Conservation (phyloP, 2,888 invertebrate species). For the Axea sp. region DNA sequence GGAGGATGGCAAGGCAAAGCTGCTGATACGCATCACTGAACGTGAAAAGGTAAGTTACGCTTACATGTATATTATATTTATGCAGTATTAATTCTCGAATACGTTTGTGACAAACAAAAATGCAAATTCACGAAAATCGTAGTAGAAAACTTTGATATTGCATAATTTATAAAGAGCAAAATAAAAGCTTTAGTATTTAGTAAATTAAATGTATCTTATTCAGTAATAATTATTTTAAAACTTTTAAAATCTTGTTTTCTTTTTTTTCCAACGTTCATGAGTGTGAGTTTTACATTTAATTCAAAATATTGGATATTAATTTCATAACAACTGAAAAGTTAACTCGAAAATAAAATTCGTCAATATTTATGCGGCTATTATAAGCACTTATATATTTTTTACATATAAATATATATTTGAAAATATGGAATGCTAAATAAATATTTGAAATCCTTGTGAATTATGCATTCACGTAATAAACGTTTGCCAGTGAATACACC, state of each 20-base stretch:
- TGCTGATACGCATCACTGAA: conserved; percentile 91
- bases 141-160: background rate
- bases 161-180: background rate
- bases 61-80: conserved; percentile 34
- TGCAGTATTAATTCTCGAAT: conserved; percentile 18
- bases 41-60: conserved; percentile 86
- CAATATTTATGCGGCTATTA: too few relatives aligned
- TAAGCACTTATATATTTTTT: too few relatives aligned
- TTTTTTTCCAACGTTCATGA: too few relatives aligned
- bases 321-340: too few relatives aligned
- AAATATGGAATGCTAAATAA: conserved; percentile 15
- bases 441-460: conserved; percentile 19
- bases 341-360: too few relatives aligned
- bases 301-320: too few relatives aligned
- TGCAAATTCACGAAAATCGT: conserved; percentile 3
- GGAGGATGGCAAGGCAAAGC: conserved; percentile 89
- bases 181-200: background rate
- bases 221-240: too few relatives aligned
- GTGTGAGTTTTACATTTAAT: too few relatives aligned
- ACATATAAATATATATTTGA: background rate
- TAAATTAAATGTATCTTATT: too few relatives aligned
- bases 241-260: too few relatives aligned
- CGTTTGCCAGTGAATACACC: conserved; percentile 21
- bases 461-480: conserved; percentile 30
- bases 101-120: conserved; percentile 17